Conservation (phyloP, 1,140 invertebrate genomes). For the Chionoecetes opilio region DNA sequence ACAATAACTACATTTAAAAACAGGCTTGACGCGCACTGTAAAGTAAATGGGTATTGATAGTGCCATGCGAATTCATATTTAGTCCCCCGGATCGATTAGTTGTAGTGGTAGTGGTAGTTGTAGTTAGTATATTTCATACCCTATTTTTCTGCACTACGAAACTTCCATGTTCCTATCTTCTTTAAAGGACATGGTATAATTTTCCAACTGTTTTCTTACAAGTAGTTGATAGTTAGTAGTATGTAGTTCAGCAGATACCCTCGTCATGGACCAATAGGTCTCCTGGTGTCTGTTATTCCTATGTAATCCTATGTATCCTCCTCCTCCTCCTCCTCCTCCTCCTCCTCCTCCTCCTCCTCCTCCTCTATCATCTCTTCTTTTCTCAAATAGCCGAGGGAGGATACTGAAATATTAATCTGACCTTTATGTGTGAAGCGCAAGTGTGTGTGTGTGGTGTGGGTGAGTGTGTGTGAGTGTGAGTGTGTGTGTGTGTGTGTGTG, state of each 20-base stretch:
- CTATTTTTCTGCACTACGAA: neutral
- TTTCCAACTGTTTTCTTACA: neutral
- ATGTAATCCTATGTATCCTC: no score
- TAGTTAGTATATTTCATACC: neutral
- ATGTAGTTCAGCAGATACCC: neutral
- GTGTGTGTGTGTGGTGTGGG: neutral
- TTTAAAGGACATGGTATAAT: no score
- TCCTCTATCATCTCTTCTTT: neutral
- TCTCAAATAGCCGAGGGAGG: neutral
- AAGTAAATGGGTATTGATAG: no score
- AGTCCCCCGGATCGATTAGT: no score
- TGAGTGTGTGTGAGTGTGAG: no score
- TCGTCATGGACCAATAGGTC: neutral
- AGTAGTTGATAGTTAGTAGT: neutral
- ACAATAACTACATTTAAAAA: no score
- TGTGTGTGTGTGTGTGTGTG: no score
- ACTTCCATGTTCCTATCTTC: neutral
- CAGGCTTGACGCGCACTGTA: no score
- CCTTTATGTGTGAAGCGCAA: conserved; percentile 2
- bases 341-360: neutral
- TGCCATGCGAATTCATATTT: no score
- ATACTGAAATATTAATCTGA: conserved; percentile 6
- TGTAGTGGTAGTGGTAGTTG: no score
- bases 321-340: neutral
- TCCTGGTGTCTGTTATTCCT: neutral